phyloP scores from a whole-genome alignment of 2,113 vertebrate species.

The Tiliqua scincoides region DNA sequence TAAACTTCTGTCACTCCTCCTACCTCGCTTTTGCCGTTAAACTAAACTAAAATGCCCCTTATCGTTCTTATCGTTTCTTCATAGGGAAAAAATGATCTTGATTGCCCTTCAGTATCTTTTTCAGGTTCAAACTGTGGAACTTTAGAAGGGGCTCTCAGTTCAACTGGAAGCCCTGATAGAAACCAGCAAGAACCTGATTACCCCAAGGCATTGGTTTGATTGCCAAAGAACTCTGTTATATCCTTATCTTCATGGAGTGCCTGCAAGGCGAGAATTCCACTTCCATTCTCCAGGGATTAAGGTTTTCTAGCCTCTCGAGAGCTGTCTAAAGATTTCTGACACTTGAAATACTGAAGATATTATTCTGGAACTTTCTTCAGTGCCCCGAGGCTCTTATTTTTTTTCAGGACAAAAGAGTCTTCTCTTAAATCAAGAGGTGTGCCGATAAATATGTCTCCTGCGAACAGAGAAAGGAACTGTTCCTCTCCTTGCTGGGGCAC shows the following conservation, averaged over 20 bases:
- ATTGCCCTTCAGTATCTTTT: too few species aligned
- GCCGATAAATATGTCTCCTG: slow-evolving; percentile 10
- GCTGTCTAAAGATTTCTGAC: not conserved
- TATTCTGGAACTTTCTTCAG: slow-evolving; percentile 23
- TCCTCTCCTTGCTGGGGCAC: not conserved
- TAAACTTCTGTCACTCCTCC: too few species aligned
- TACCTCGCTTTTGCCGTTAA: too few species aligned
- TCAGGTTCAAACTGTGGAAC: too few species aligned
- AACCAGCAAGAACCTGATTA: not conserved
- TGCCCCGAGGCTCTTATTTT: not conserved
- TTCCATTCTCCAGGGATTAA: too few species aligned
- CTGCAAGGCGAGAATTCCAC: not conserved
- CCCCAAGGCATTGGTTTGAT: not conserved
- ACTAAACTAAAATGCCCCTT: too few species aligned
- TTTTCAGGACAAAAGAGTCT: not conserved
- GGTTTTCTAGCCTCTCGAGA: not conserved
- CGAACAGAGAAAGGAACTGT: slow-evolving; percentile 24
- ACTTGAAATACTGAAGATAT: not conserved
- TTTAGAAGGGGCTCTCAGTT: not conserved
- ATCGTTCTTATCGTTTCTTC: too few species aligned
- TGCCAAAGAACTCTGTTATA: not conserved
- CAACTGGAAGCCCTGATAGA: not conserved
- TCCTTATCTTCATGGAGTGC: not conserved
- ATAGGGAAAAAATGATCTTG: too few species aligned
- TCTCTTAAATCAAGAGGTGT: slow-evolving; percentile 19